phyloP scores from a whole-genome alignment of 2,888 invertebrate genomes.

The Metacarcinus magister region DNA sequence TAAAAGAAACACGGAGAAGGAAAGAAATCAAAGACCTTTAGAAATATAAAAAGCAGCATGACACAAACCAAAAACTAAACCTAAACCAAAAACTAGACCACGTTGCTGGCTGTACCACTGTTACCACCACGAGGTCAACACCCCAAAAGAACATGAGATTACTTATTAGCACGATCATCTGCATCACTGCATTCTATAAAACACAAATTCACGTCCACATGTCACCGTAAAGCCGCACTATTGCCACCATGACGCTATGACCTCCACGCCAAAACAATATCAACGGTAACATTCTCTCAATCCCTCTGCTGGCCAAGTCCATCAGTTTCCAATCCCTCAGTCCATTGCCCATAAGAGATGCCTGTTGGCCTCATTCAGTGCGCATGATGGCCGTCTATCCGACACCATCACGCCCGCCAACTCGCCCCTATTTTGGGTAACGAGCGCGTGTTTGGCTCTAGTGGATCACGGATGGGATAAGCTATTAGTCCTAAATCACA shows the following conservation, averaged over 20 bases:
- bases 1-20: background rate
- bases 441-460: conserved; percentile 27
- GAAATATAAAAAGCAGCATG: background rate
- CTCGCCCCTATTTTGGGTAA: conserved; percentile 35
- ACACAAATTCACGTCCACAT: background rate
- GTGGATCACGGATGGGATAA: background rate
- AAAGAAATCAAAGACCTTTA: background rate
- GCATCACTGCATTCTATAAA: background rate
- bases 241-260: background rate
- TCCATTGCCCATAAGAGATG: conserved; percentile 56
- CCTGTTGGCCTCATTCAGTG: background rate
- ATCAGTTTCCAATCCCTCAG: conserved; percentile 52
- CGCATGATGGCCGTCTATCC: conserved; percentile 9
- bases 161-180: background rate
- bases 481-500: background rate
- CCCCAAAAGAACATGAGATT: background rate
- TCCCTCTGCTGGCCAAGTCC: background rate
- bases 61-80: background rate
- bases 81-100: background rate
- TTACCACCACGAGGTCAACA: background rate
- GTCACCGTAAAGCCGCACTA: conserved; percentile 4
- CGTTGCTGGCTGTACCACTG: background rate
- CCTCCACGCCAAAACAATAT: background rate
- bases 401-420: conserved; percentile 5
- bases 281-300: background rate